Evolutionary conservation across 2,888 invertebrate genomes (phyloP).

Genomic region (Scaptomyza polygonia): DNA sequence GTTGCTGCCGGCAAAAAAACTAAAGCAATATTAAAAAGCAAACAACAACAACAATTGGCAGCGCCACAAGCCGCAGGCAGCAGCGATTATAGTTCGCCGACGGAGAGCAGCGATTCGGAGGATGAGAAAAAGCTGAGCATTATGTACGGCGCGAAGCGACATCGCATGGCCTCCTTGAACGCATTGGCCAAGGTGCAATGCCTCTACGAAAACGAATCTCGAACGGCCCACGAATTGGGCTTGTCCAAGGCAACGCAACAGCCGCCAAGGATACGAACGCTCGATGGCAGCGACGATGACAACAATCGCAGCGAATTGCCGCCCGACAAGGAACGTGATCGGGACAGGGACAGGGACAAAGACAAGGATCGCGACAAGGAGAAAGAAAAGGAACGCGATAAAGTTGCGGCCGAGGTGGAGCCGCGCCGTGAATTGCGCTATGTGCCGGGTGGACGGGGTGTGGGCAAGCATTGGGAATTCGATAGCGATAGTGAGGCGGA

Average conservation of each 20-base stretch:
- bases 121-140: conserved; percentile 81
- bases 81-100: conserved; percentile 41
- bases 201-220: conserved; percentile 94
- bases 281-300: conserved; percentile 85
- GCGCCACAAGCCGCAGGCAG: conserved; percentile 23
- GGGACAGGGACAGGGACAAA: conserved; percentile 35
- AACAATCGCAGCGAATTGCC: conserved; percentile 69
- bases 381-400: neutral
- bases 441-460: conserved; percentile 91
- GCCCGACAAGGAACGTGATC: conserved; percentile 18
- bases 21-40: conserved; percentile 17
- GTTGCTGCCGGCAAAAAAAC: conserved; percentile 22
- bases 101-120: conserved; percentile 78
- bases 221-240: conserved; percentile 88
- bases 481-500: conserved; percentile 85
- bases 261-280: conserved; percentile 84
- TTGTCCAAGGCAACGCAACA: conserved; percentile 84
- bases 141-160: conserved; percentile 89
- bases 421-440: conserved; percentile 87
- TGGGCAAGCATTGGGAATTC: conserved; percentile 94
- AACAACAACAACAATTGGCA: conserved; percentile 15
- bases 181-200: conserved; percentile 96
- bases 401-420: conserved; percentile 41
- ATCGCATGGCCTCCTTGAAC: conserved; percentile 94
- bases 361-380: conserved; percentile 27